Base-by-base conservation (phyloP, 2,888 invertebrate species). In the Meganola albula region DNA sequence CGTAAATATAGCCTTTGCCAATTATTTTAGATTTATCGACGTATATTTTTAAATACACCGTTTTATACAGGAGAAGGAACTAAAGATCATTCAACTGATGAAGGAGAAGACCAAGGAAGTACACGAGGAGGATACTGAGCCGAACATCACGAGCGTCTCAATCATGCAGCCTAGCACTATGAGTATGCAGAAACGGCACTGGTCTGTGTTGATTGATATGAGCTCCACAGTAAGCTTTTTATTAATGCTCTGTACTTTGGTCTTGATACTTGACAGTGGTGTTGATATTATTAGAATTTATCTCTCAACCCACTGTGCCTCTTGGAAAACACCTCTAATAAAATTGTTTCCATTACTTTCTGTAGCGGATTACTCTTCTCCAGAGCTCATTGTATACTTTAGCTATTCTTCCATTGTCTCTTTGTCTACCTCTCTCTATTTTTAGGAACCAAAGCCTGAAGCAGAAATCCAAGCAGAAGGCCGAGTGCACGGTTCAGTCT, bases 371-470 rank as follows among this genome's bases (percentile, higher is more conserved):
- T n/a, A n/a, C n/a, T n/a, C n/a, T n/a, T n/a, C n/a, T n/a, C n/a
- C n/a, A n/a, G n/a, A n/a, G n/a, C n/a, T n/a, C n/a, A n/a, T n/a
- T n/a, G n/a, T n/a, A n/a, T n/a, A n/a, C n/a, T n/a, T n/a, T n/a
- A n/a, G n/a, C n/a, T n/a, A n/a, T n/a, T n/a, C n/a, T n/a, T n/a
- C n/a, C n/a, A n/a, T n/a, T n/a, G n/a, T n/a, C n/a, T n/a, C n/a
- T n/a, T n/a, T n/a, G n/a, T n/a, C n/a, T n/a, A n/a, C n/a, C n/a
- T n/a, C n/a, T n/a, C n/a, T 6, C 9, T 30, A 5, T 29, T 53
- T 56, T 3, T 29, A 84, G 84, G 84, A 82, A 44, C 82, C 75
- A 58, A 74, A 65, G 20, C 78, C 68, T n/a, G 71, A 71, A 47
- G 73, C 64, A 1, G 84, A 85, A 46, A 28, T 47, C 14, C 84